Percentiles rank a stretch among this genome's conserved stretches.
Evolutionary conservation across 1,140 invertebrate genomes (phyloP).

Genomic region (Sycophaga agraensis): DNA sequence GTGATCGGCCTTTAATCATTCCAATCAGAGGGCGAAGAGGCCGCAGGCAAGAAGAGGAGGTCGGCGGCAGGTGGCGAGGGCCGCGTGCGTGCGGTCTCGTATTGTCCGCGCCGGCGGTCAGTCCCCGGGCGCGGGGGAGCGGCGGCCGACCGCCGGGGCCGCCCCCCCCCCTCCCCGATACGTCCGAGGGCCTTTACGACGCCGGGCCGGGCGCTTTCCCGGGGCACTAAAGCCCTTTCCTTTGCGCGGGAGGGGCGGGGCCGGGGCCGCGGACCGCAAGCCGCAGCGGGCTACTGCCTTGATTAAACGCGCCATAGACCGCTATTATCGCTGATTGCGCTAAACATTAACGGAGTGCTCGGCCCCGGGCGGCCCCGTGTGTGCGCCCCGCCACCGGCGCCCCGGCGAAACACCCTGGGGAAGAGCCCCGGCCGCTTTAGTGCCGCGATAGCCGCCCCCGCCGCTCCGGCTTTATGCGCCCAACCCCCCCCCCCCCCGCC

Average conservation of each 20-base stretch:
- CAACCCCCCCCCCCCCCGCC: slow-evolving; percentile 8
- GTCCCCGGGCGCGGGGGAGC: slow-evolving; percentile 51
- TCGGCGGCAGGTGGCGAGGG: slow-evolving; percentile 10
- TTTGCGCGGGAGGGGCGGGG: slow-evolving; percentile 43
- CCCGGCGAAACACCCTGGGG: neutral
- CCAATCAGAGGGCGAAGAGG: too few species aligned
- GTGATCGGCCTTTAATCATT: too few species aligned
- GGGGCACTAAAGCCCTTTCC: slow-evolving; percentile 51
- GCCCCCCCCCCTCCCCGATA: too few species aligned
- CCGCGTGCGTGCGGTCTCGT: slow-evolving; percentile 35
- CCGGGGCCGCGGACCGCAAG: slow-evolving; percentile 51
- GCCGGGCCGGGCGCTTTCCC: too few species aligned
- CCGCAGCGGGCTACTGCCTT: slow-evolving; percentile 59
- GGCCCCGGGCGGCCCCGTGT: neutral
- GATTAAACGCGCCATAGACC: slow-evolving; percentile 61
- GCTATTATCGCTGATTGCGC: slow-evolving; percentile 61
- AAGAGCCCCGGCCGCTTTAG: slow-evolving; percentile 18
- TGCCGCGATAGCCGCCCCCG: too few species aligned
- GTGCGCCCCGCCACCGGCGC: neutral
- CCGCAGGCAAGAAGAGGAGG: neutral
- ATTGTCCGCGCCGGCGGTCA: slow-evolving; percentile 46
- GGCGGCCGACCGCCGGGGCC: neutral
- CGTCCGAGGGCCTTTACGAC: too few species aligned
- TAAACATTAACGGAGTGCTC: slow-evolving; percentile 57
- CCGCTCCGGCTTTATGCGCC: slow-evolving; percentile 14